These are phyloP conservation scores for Mimachlamys varia DNA, from an alignment of 2,888 invertebrate species.

Conservation along the genomic window DNA sequence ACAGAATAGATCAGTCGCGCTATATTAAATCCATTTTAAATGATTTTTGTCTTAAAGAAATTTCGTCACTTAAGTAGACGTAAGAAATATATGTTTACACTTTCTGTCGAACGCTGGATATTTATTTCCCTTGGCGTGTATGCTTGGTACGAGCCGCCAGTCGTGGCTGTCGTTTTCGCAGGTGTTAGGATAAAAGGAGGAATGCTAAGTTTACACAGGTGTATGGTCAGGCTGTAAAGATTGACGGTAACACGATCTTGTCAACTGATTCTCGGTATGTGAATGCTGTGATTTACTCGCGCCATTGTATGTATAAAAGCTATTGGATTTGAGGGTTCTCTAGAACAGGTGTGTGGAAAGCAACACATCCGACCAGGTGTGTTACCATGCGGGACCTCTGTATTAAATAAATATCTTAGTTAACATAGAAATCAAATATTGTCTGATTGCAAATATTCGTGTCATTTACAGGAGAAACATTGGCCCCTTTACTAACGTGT, in stretches of 20 bases:
- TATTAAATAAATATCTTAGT: not conserved
- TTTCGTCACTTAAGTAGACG: not conserved
- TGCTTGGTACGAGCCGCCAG: not conserved
- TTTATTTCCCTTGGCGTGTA: slow-evolving; percentile 18
- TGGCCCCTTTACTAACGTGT: not conserved
- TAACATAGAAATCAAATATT: slow-evolving; percentile 27
- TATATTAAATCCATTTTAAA: slow-evolving; percentile 20
- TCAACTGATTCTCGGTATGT: slow-evolving; percentile 17
- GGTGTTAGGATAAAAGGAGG: slow-evolving; percentile 20
- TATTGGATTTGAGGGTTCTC: slow-evolving; percentile 23
- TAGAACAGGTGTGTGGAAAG: not conserved
- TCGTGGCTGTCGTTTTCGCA: slow-evolving; percentile 27
- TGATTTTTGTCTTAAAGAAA: slow-evolving; percentile 25
- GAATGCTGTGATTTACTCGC: slow-evolving; percentile 31
- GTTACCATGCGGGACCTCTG: not conserved
- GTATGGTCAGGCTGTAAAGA: slow-evolving; percentile 20
- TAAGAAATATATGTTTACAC: slow-evolving; percentile 29
- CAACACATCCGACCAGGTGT: not conserved
- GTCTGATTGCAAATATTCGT: slow-evolving; percentile 36
- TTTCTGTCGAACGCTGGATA: slow-evolving; percentile 2
- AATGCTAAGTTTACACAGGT: slow-evolving; percentile 39
- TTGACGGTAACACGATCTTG: slow-evolving; percentile 40
- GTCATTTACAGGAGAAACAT: slow-evolving; percentile 18
- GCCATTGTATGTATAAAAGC: slow-evolving; percentile 27
- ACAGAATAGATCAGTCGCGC: not conserved